Conservation (phyloP, 2,888 invertebrate species). For the Oligia fasciuncula region DNA sequence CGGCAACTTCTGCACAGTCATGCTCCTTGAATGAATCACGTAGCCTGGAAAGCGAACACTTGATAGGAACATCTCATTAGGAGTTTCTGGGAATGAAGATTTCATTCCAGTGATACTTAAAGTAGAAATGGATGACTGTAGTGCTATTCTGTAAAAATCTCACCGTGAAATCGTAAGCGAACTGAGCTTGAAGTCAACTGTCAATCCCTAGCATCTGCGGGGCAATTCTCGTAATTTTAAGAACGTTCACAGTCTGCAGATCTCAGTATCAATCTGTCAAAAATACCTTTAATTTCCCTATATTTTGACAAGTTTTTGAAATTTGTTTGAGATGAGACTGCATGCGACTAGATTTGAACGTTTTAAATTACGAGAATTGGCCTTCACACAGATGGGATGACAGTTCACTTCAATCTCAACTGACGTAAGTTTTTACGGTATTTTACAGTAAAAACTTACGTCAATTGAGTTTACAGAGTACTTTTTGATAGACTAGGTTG, state of each 20-base stretch:
- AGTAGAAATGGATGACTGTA: too few relatives aligned
- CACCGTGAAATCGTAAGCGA: not conserved
- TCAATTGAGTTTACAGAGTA: too few relatives aligned
- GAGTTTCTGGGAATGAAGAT: constrained; percentile 9
- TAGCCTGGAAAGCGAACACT: constrained; percentile 28
- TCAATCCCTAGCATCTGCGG: not conserved
- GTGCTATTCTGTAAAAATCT: not conserved
- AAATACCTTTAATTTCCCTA: too few relatives aligned
- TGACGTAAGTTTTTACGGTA: not conserved
- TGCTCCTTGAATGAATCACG: constrained; percentile 73
- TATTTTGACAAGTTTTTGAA: too few relatives aligned
- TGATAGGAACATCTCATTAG: constrained; percentile 43
- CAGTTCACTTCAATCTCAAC: not conserved
- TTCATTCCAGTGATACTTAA: not conserved
- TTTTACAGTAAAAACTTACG: too few relatives aligned
- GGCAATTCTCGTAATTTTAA: too few relatives aligned
- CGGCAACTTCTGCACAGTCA: constrained; percentile 77
- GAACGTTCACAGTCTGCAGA: too few relatives aligned
- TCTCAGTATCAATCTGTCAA: too few relatives aligned
- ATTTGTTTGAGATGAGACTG: too few relatives aligned
- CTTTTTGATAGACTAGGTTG: too few relatives aligned
- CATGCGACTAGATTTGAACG: too few relatives aligned
- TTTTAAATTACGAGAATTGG: too few relatives aligned
- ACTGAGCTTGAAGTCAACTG: not conserved
- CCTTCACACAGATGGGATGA: not conserved